Base-by-base conservation (phyloP, 1,140 invertebrate species). In the Ditylenchus dipsaci region DNA sequence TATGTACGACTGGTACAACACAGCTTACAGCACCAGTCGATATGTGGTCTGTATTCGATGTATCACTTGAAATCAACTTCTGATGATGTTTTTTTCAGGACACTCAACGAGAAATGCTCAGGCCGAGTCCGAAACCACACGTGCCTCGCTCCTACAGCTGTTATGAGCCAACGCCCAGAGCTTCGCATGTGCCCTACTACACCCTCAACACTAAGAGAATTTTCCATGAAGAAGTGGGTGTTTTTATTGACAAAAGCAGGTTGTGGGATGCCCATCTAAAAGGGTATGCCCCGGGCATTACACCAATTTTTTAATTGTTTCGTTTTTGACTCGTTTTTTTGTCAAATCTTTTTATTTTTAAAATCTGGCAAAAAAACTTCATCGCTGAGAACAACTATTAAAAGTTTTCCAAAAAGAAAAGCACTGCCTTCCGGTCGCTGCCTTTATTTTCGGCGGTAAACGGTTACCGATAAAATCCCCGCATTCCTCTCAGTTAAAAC, bases 141-240 rank as follows among this genome's bases (percentile, higher is more conserved):
- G 49, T 58, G 0, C 27, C 30, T 65, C 21, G n/a, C 26, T 65
- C 60, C 19, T 59, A 61, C 59, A 61, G 59, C 19, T 61, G 49
- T 38, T 29, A 63, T 21, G 38, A 71, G 29, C 17, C 29, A n/a
- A 42, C 56, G 7, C 26, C 67, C 13, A 42, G 74, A 13, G 56
- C 63, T 47, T 68, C 72, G 38, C 80, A 82, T 65, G 79, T 82
- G 21, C 80, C 80, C 26, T 83, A 79, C 57, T 82, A 82, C 73
- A 74, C 77, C 42, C 71, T 79, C 61, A 81, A 82, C 42, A 83
- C 80, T 5, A 81, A 76, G 47, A 68, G 80, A 45, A 83, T 82
- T 63, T 82, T 82, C 73, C 74, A 76, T 61, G 74, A 83, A 66
- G 71, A 81, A 72, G 79, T 79, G 38, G 30, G 63, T 38, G 53